phyloP scores from a whole-genome alignment of 2,113 vertebrate genomes.

The Mirza zaza region DNA sequence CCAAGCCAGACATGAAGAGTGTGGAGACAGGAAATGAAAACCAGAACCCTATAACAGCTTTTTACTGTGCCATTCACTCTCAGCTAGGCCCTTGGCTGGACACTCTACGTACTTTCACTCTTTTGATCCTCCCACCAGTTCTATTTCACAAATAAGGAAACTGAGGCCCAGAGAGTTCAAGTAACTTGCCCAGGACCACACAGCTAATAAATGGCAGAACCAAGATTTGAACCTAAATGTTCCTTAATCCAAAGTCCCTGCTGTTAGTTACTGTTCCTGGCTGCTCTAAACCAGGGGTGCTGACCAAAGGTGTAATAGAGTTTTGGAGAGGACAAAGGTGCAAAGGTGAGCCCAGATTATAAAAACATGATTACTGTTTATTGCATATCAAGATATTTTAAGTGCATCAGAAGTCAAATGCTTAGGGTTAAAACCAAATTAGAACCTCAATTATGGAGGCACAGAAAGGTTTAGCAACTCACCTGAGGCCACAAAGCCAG shows the following conservation, averaged over 20 bases:
- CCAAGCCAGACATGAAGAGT: background rate
- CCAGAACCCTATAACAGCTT: background rate
- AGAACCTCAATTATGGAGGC: background rate
- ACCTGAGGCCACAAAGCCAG: background rate
- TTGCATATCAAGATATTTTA: background rate
- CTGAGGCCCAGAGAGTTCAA: background rate
- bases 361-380: background rate
- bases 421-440: background rate
- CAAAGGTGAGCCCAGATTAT: background rate
- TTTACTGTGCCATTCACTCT: background rate
- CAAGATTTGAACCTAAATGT: background rate
- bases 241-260: background rate
- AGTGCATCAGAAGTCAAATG: background rate
- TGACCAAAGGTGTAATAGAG: background rate
- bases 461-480: background rate
- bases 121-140: background rate
- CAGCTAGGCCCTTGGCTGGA: background rate
- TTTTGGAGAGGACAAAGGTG: background rate
- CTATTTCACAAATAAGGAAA: slow-evolving; percentile 33
- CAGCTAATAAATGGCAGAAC: background rate
- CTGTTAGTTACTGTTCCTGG: background rate
- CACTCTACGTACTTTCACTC: background rate
- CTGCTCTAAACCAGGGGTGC: background rate
- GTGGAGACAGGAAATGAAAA: background rate
- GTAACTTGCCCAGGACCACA: background rate